These are phyloP conservation scores for Xestobium rufovillosum DNA, from an alignment of 2,888 invertebrate genomes.

Conservation along the genomic window DNA sequence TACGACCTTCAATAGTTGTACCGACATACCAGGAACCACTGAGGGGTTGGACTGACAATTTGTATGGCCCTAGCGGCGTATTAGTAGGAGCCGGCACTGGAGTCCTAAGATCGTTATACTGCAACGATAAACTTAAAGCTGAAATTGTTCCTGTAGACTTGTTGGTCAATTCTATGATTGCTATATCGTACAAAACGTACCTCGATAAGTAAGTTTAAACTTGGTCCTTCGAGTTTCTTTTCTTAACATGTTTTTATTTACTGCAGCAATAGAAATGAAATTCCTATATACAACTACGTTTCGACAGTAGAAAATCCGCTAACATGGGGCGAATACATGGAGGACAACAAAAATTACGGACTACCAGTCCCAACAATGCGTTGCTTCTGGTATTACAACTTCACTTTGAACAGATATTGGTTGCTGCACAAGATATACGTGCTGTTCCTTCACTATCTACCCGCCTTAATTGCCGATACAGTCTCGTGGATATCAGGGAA, in stretches of 20 bases:
- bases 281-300: conserved; percentile 82
- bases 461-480: conserved; percentile 52
- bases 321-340: conserved; percentile 62
- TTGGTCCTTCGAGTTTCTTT: too few species aligned
- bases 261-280: too few species aligned
- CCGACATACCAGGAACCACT: conserved; percentile 49
- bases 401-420: conserved; percentile 54
- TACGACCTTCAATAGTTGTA: conserved; percentile 60
- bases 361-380: conserved; percentile 50
- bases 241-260: too few species aligned
- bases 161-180: conserved; percentile 53
- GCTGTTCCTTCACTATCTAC: conserved; percentile 56
- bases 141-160: conserved; percentile 61
- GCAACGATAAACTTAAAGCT: conserved; percentile 44
- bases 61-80: conserved; percentile 47
- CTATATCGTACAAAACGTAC: conserved; percentile 49
- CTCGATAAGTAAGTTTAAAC: conserved; percentile 31
- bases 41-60: conserved; percentile 66
- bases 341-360: conserved; percentile 49
- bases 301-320: conserved; percentile 73
- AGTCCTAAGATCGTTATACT: conserved; percentile 50
- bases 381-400: conserved; percentile 59
- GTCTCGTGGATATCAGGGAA: conserved; percentile 48
- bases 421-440: conserved; percentile 52
- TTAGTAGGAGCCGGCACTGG: conserved; percentile 46